These are phyloP conservation scores for Tethya wilhelma DNA, from an alignment of 37 sponge, comb jelly and placozoan species.

Conservation along the genomic window DNA sequence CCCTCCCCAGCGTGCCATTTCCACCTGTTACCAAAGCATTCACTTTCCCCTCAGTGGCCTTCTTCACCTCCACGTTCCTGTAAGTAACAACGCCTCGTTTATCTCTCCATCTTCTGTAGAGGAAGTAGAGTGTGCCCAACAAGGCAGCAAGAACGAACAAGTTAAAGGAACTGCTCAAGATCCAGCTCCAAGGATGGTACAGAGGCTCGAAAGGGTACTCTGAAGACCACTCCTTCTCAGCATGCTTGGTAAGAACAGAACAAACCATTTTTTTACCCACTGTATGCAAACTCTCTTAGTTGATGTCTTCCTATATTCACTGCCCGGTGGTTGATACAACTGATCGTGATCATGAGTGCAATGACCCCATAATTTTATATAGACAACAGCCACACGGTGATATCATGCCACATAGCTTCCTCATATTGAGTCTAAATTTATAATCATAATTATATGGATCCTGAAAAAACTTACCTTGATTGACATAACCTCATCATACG, in stretches of 20 bases:
- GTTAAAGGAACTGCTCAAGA: conserved; percentile 59
- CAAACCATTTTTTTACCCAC: conserved; percentile 74
- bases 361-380: too few relatives aligned
- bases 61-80: not conserved
- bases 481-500: too few relatives aligned
- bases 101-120: conserved; percentile 16
- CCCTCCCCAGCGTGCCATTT: conserved; percentile 33
- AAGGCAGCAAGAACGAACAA: conserved; percentile 41
- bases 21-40: conserved; percentile 61
- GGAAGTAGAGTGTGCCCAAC: conserved; percentile 7
- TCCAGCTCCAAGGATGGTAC: conserved; percentile 86
- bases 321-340: too few relatives aligned
- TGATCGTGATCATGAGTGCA: too few relatives aligned
- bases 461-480: too few relatives aligned
- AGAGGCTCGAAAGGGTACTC: conserved; percentile 67
- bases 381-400: too few relatives aligned
- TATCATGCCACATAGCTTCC: too few relatives aligned
- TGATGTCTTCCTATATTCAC: too few relatives aligned
- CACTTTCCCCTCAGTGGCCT: conserved; percentile 1
- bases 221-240: not conserved
- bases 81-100: conserved; percentile 3
- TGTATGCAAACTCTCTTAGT: too few relatives aligned
- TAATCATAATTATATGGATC: too few relatives aligned
- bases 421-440: too few relatives aligned
- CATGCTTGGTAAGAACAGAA: conserved; percentile 45